A percentile compares a stretch with the other conserved stretches of the same genome.
Conservation (phyloP, 2,113 vertebrate species). For the Salminus brasiliensis region DNA sequence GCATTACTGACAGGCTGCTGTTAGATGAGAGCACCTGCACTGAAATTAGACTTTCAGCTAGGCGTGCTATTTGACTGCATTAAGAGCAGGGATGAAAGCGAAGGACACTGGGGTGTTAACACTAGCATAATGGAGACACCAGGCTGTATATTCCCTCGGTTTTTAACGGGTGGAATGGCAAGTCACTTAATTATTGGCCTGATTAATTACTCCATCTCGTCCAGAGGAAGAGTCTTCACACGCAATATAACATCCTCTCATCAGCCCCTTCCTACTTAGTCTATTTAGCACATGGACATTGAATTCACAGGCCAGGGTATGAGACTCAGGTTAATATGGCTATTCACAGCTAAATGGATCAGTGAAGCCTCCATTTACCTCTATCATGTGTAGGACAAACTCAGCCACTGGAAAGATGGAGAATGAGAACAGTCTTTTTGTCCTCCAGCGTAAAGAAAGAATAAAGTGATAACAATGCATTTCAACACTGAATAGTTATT, state of each 20-base stretch:
- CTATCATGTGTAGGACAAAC: conserved; percentile 17
- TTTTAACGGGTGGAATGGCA: conserved; percentile 67
- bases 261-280: conserved; percentile 4
- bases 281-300: conserved; percentile 20
- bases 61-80: conserved; percentile 72
- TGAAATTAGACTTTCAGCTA: conserved; percentile 72
- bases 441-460: neutral
- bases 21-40: conserved; percentile 62
- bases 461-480: neutral
- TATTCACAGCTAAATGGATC: conserved; percentile 6
- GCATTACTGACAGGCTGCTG: conserved; percentile 22
- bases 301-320: conserved; percentile 16
- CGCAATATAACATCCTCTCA: conserved; percentile 44
- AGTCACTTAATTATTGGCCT: conserved; percentile 70
- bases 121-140: conserved; percentile 67
- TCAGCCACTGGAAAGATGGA: conserved; percentile 17
- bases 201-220: conserved; percentile 71
- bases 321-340: neutral
- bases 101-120: conserved; percentile 68
- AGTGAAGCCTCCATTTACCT: conserved; percentile 16
- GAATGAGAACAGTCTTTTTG: neutral
- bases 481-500: neutral
- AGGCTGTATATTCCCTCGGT: conserved; percentile 57
- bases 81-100: conserved; percentile 69
- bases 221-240: conserved; percentile 65